A percentile compares a stretch with the other conserved stretches of the same genome.
Evolutionary conservation across 2,888 invertebrate species (phyloP).

Genomic region (Drosophila merina): DNA sequence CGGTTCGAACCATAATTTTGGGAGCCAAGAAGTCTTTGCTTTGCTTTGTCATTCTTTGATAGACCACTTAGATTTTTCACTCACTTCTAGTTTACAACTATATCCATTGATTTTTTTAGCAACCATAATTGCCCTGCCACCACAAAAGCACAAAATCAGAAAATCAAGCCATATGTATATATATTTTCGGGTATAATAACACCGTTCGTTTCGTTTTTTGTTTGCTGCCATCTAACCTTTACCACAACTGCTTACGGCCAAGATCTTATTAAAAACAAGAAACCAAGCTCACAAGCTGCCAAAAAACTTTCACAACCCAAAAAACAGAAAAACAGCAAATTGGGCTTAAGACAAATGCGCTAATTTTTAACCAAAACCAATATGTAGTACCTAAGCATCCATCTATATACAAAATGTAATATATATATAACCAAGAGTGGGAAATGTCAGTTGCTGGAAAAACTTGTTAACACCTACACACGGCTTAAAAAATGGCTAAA

Average conservation of each 20-base stretch:
- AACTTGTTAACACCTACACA: conserved; percentile 52
- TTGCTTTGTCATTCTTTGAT: neutral
- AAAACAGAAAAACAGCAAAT: conserved; percentile 26
- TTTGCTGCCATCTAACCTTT: conserved; percentile 41
- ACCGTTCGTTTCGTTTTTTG: conserved; percentile 32
- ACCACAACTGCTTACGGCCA: conserved; percentile 60
- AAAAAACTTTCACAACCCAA: conserved; percentile 44
- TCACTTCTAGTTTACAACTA: neutral
- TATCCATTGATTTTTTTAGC: neutral
- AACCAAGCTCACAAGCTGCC: conserved; percentile 53
- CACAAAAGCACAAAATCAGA: conserved; percentile 5
- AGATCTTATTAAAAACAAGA: conserved; percentile 62
- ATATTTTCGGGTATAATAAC: conserved; percentile 23
- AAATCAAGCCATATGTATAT: conserved; percentile 8
- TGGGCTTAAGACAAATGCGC: conserved; percentile 68
- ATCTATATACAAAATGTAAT: neutral
- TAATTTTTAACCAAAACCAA: conserved; percentile 66
- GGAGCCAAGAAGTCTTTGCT: neutral
- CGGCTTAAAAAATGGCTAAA: conserved; percentile 11
- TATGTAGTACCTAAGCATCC: conserved; percentile 6
- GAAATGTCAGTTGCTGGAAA: conserved; percentile 33
- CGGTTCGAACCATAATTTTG: neutral
- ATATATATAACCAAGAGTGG: conserved; percentile 22
- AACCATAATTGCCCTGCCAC: neutral
- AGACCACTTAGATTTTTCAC: neutral